Percentiles rank a stretch among this genome's conserved stretches.
These are phyloP conservation scores for Alectura lathami DNA, from an alignment of 2,113 vertebrate genomes.

Conservation along the genomic window DNA sequence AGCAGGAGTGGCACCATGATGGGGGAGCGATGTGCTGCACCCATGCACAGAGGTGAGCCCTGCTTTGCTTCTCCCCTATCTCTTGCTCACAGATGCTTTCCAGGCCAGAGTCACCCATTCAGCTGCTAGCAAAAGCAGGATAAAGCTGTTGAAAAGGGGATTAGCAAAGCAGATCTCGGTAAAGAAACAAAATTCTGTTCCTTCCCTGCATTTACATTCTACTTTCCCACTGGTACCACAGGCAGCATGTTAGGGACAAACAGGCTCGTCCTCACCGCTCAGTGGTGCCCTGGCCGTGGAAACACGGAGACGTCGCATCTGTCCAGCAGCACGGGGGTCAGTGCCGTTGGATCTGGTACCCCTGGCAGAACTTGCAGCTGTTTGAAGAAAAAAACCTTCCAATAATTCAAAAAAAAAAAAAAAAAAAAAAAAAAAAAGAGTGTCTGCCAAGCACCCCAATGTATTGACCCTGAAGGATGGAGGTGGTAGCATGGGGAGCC, in stretches of 20 bases:
- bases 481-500: neutral
- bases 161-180: neutral
- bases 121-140: neutral
- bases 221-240: neutral
- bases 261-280: neutral
- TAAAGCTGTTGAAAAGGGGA: neutral
- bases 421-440: rapidly evolving
- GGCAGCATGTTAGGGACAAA: neutral
- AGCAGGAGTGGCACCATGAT: neutral
- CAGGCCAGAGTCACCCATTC: neutral
- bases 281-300: neutral
- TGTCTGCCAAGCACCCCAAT: neutral
- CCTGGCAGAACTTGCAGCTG: neutral
- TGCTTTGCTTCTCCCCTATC: neutral
- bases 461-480: rapidly evolving
- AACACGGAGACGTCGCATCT: neutral
- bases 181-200: neutral
- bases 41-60: rapidly evolving
- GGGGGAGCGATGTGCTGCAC: too few species aligned
- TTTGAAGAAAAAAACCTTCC: neutral
- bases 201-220: neutral
- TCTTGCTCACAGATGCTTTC: neutral
- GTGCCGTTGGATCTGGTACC: neutral
- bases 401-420: too few species aligned
- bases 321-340: neutral